A percentile compares a stretch with the other conserved stretches of the same genome.
Evolutionary conservation across 2,113 vertebrate species (phyloP).

Genomic region (Lamprotornis superbus): DNA sequence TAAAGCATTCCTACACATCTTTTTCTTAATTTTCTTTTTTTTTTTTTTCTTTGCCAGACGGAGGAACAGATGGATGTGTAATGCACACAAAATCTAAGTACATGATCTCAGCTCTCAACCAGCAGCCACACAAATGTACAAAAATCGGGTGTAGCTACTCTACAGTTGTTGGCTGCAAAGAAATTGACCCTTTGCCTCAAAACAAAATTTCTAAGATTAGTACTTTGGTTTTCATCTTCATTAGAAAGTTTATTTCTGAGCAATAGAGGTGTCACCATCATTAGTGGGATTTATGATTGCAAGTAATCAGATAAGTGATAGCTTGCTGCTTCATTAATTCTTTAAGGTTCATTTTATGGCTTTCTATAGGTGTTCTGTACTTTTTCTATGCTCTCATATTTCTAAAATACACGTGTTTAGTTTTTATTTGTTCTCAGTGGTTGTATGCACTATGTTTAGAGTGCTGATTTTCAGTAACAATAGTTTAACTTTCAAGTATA

Average conservation of each 20-base stretch:
- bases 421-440: neutral
- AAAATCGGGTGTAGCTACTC: neutral
- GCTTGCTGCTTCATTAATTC: neutral
- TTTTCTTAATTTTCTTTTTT: neutral
- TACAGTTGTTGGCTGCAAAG: neutral
- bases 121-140: neutral
- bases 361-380: neutral
- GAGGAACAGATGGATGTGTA: constrained; percentile 67
- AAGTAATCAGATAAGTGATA: neutral
- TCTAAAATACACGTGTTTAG: neutral
- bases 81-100: constrained; percentile 49
- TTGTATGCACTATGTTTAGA: neutral
- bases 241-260: neutral
- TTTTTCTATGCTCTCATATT: neutral
- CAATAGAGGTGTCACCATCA: neutral
- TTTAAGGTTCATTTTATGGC: neutral
- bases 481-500: neutral
- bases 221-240: neutral
- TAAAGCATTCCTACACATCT: neutral
- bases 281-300: neutral
- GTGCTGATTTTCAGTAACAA: neutral
- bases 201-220: neutral
- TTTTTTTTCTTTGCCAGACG: constrained; percentile 44
- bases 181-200: neutral
- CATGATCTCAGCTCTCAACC: constrained; percentile 23